Conservation (phyloP, 1,140 invertebrate genomes). For the Pemphigus obesinymphae region DNA sequence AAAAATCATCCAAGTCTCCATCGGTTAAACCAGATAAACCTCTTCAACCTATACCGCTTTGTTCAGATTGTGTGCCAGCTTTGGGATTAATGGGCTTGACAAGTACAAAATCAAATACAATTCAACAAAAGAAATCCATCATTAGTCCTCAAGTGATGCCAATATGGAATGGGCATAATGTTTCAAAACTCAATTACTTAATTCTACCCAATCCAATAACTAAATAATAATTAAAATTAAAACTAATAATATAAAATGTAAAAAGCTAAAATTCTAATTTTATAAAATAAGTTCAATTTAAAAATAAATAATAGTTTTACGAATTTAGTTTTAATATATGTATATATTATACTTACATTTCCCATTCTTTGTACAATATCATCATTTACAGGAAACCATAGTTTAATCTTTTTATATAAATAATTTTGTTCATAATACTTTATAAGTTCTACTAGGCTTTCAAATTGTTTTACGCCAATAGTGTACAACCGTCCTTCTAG, state of each 20-base stretch:
- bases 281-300: background rate
- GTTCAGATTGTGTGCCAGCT: constrained; percentile 29
- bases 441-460: constrained; percentile 88
- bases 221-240: background rate
- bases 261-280: background rate
- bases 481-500: constrained; percentile 84
- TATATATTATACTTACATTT: constrained; percentile 15
- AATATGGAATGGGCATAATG: constrained; percentile 19
- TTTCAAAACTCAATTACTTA: constrained; percentile 26
- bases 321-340: background rate
- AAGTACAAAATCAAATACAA: background rate
- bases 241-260: background rate
- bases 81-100: constrained; percentile 3
- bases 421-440: constrained; percentile 86
- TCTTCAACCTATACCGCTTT: constrained; percentile 31
- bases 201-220: constrained; percentile 30
- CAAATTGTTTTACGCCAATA: constrained; percentile 86
- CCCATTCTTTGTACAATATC: constrained; percentile 59
- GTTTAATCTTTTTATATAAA: constrained; percentile 82
- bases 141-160: constrained; percentile 2
- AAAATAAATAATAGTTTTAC: background rate
- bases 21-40: background rate
- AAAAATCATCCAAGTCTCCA: background rate
- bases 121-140: constrained; percentile 29
- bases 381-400: constrained; percentile 81